Evolutionary conservation across 2,113 vertebrate species (phyloP), one percentile per base, ranked within the genome.

Genomic region (Eptesicus fuscus): DNA sequence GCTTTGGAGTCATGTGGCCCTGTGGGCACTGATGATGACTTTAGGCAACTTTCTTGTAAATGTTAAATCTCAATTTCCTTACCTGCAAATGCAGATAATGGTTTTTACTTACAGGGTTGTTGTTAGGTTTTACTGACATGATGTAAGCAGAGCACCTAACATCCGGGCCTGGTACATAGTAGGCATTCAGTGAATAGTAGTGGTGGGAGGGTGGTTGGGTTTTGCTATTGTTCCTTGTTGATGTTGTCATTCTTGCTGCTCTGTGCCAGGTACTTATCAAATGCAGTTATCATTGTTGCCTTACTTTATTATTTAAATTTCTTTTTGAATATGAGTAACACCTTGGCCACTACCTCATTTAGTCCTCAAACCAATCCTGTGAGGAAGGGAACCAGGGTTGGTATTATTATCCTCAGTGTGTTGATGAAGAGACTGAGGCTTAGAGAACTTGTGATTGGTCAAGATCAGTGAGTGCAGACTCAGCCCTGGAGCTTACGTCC

Each of bases 81-180:
- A 40, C 22, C 47, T 83, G 51, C 91, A 85, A 77, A 79, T 88
- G 16, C 8, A 56, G 25, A 5, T 77, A 69, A 49, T 95, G 32
- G 32, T 74, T 83, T 94, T 92, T 42, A 8, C 74, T 86, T 90
- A 23, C 35, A 77, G 35, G 7, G 37, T 47, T 61, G 25, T 88
- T 65, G 49, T 94, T 91, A 79, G 65, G 16, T 91, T 92, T 95
- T 88, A 28, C 30, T 91, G 40, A 93, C 53, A 16, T 47, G 5
- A 84, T 22, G 18, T 59, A 56, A 59, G 2, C 61, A 40, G 44
- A 73, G 22, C 9, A 51, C 18, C 23, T 49, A 44, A 37, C 13
- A 11, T 37, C 25, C 17, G 51, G 13, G 4, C 32, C 37, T 69
- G 9, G 63, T n/a, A 73, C 14, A 82, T 4, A 85, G 61, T 53